Evolutionary conservation across 2,113 vertebrate genomes (phyloP).

Genomic region (Acrocephalus kingi): DNA sequence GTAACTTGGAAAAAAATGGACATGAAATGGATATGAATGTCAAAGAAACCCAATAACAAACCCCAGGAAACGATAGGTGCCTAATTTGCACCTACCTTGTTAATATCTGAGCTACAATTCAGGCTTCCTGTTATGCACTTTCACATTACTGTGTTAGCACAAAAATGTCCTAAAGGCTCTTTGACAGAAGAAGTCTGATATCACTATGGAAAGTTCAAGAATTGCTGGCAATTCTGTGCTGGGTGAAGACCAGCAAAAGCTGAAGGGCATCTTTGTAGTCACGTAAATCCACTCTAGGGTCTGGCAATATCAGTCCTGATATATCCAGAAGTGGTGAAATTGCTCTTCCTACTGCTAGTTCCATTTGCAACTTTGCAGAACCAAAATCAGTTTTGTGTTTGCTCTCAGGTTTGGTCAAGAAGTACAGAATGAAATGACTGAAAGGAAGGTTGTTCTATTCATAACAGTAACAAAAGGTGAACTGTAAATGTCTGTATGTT

Average conservation of each 20-base stretch:
- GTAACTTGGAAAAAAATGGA: not conserved
- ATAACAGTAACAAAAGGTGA: not conserved
- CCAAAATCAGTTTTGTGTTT: not conserved
- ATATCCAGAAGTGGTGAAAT: not conserved
- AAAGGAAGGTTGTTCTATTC: not conserved
- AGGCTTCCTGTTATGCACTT: not conserved
- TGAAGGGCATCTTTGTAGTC: not conserved
- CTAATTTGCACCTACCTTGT: not conserved
- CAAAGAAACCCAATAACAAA: not conserved
- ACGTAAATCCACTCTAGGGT: not conserved
- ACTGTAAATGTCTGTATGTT: not conserved
- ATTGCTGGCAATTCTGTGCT: not conserved
- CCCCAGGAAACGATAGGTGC: not conserved
- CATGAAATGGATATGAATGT: not conserved
- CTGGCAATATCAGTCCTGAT: not conserved
- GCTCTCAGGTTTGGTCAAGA: not conserved
- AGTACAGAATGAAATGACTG: not conserved
- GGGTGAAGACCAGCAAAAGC: not conserved
- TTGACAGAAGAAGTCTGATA: not conserved
- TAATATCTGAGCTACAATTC: not conserved
- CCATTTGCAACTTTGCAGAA: not conserved
- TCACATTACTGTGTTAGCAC: not conserved
- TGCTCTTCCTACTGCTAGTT: not conserved
- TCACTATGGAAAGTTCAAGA: not conserved
- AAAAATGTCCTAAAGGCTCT: not conserved